These are phyloP conservation scores for Larimichthys polyactis DNA, from an alignment of 2,113 vertebrate genomes.

Conservation along the genomic window DNA sequence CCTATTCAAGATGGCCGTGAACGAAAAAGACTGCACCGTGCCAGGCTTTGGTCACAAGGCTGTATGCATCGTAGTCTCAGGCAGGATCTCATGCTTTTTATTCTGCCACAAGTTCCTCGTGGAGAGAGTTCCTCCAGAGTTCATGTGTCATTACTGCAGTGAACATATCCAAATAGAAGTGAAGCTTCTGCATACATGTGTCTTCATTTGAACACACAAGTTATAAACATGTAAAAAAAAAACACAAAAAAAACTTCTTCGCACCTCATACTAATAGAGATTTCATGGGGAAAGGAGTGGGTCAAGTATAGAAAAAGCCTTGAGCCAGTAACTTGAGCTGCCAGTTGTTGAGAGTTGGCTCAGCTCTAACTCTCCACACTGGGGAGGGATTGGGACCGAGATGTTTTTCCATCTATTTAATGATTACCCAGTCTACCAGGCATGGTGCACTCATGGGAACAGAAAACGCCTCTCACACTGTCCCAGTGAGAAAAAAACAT, in stretches of 20 bases:
- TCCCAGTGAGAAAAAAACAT: constrained; percentile 56
- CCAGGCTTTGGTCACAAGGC: constrained; percentile 36
- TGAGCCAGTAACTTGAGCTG: constrained; percentile 53
- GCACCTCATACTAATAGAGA: not conserved
- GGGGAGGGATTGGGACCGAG: constrained; percentile 36
- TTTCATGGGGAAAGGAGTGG: not conserved
- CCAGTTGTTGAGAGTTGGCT: constrained; percentile 75
- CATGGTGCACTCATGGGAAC: constrained; percentile 73
- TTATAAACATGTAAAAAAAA: constrained; percentile 1
- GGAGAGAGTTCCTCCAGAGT: not conserved
- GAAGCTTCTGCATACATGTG: not conserved
- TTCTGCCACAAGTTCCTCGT: not conserved
- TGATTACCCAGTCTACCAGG: constrained; percentile 64
- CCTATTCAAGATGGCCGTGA: constrained; percentile 42
- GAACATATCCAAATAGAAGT: not conserved
- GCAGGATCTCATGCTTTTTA: constrained; percentile 6
- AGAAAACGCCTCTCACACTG: constrained; percentile 40
- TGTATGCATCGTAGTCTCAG: constrained; percentile 11
- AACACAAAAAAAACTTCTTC: not conserved
- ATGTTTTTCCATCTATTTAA: constrained; percentile 64
- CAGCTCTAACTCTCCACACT: constrained; percentile 31
- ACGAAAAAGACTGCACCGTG: constrained; percentile 36
- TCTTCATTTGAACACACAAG: constrained; percentile 4
- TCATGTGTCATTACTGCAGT: not conserved
- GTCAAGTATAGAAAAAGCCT: constrained; percentile 23